A percentile compares a stretch with the other conserved stretches of the same genome.
phyloP scores from a whole-genome alignment of 2,888 invertebrate genomes.

The Rapana venosa region DNA sequence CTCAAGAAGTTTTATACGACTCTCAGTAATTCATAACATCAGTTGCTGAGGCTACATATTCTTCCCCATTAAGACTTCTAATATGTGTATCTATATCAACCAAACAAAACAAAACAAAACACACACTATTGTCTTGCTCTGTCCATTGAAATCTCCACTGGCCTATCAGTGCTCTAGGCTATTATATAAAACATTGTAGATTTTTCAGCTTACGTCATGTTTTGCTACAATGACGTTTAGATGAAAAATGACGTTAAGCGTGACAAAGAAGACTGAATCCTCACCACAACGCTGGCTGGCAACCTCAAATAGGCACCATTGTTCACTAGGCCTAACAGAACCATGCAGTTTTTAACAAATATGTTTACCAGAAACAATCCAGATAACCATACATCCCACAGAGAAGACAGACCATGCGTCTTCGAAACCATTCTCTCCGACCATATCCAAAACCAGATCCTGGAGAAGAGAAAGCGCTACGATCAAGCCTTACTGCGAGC shows the following conservation, averaged over 20 bases:
- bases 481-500: slow-evolving; percentile 34
- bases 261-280: neutral
- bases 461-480: slow-evolving; percentile 21
- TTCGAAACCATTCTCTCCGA: slow-evolving; percentile 19
- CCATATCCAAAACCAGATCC: slow-evolving; percentile 23
- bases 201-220: neutral
- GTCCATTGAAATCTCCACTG: too few species aligned
- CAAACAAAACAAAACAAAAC: neutral
- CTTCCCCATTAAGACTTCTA: neutral
- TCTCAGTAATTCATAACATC: too few species aligned
- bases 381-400: too few species aligned
- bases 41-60: too few species aligned
- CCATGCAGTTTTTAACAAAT: neutral
- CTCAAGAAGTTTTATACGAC: too few species aligned
- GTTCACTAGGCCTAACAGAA: neutral
- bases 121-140: neutral
- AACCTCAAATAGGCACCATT: neutral
- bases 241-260: neutral
- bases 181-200: neutral
- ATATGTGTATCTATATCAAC: neutral
- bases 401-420: neutral
- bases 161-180: neutral
- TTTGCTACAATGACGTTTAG: neutral
- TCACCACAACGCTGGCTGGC: neutral
- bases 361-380: neutral